Base-by-base conservation (phyloP, 2,888 invertebrate species). In the Drosophila rellima region DNA sequence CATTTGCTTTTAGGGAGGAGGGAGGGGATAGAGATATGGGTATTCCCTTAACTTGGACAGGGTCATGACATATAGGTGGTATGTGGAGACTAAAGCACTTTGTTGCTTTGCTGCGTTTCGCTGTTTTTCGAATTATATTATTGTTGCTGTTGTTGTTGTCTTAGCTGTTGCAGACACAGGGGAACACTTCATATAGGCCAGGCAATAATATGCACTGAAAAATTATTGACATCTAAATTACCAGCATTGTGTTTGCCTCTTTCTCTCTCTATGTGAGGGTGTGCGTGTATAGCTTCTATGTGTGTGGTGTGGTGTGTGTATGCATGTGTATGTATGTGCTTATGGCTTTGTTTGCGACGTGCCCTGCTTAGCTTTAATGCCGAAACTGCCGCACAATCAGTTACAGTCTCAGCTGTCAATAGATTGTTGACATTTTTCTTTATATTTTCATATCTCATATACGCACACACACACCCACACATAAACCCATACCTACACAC, bases 341-440 rank as follows among this genome's bases (percentile, higher is more conserved):
- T 82, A 85, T 77, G 77, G 72, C 82, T 83, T 83, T 83, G 88
- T 88, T 83, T 88, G 86, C 83, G 68, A 85, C 86, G 86, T 83
- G 82, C 82, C 88, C 88, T 85, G 83, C 82, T 88, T 85, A 85
- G 55, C 62, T 67, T 57, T 64, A 66, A 70, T 66, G 75, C 79
- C 80, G 55, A 56, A 78, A 74, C 81, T 77, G 78, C 63, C 63
- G 50, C 63, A 86, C 88, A 88, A 83, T 89, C 90, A 89, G 90
- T 89, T 89, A 83, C 90, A 81, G 89, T 89, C 84, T 90, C 85
- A 90, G 90, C 90, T 85, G 90, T 85, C 85, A 85, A 85, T 85
- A 86, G 89, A 85, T 90, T 90, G 90, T 90, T 85, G 89, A 85
- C 85, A 85, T 85, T 85, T 83, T 85, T 88, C 88, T 77, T 82